Percentiles rank a stretch among this genome's conserved stretches.
phyloP scores from a whole-genome alignment of 2,888 invertebrate species.

The Pseudoips prasinana region DNA sequence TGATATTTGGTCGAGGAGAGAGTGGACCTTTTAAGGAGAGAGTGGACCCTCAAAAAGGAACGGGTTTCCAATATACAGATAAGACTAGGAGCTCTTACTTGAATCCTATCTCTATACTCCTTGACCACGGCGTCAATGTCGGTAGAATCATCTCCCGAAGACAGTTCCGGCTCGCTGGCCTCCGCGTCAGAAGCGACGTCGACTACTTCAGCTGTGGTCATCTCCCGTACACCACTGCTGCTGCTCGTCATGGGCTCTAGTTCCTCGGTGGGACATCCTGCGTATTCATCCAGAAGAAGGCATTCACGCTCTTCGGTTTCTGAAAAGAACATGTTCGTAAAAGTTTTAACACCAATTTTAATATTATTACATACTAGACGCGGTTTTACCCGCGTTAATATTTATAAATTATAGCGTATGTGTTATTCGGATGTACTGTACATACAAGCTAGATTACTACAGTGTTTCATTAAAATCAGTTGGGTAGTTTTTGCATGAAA shows the following conservation, averaged over 20 bases:
- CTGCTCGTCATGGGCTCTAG: slow-evolving; percentile 55
- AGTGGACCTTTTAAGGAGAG: no score
- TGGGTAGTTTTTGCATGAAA: no score
- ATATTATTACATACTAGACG: no score
- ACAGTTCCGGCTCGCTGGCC: slow-evolving; percentile 81
- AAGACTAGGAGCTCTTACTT: no score
- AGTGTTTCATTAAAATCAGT: no score
- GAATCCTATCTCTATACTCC: slow-evolving; percentile 87
- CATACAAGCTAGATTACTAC: no score
- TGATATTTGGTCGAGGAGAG: no score
- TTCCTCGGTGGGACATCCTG: slow-evolving; percentile 63
- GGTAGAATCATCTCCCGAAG: slow-evolving; percentile 84
- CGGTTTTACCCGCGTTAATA: no score
- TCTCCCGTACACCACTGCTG: slow-evolving; percentile 47
- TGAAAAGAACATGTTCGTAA: slow-evolving; percentile 39
- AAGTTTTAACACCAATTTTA: no score
- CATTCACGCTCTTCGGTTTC: slow-evolving; percentile 82
- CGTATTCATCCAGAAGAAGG: slow-evolving; percentile 81
- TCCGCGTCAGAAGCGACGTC: slow-evolving; percentile 65
- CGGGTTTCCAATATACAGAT: no score
- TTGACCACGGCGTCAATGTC: slow-evolving; percentile 90
- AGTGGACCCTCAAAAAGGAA: no score
- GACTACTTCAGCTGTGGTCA: slow-evolving; percentile 55
- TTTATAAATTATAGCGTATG: no score
- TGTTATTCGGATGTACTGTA: background rate